Base-by-base conservation (phyloP, 2,888 invertebrate species). In the Euphydryas editha region DNA sequence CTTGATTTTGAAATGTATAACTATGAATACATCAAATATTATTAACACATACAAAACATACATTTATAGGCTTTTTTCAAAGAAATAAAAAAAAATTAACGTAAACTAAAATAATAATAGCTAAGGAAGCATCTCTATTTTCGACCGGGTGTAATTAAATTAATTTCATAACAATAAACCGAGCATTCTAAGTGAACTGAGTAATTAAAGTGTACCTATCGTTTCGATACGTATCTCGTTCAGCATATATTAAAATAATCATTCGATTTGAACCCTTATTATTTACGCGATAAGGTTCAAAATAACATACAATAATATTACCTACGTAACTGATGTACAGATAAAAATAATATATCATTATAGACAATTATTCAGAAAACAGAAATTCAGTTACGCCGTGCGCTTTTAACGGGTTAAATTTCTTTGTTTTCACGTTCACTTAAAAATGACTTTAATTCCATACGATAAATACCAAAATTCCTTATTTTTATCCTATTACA, bases 261-360 rank as follows among this genome's bases (percentile, higher is more conserved):
- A 17, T 3, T 11, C 13, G 30, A 17, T 11, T 24, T 51, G 17
- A 7, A 15, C 6, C 5, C 54, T 17, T 54, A 36, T 36, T 36
- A 1, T 30, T 4, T 17, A 30, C 1, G 4, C 2, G 6, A 36
- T 54, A 36, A 36, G 36, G 17, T n/a, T 11, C 10, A 36, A 54
- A 54, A 20, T 24, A 7, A 1, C 13, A 8, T 13, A 18, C 8
- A 46, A 20, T 44, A 24, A 58, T 20, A 18, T 36, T 8, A 59
- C 47, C 36, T 62, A 68, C 66, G 42, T 58, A 70, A 58, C 46
- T 70, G 78, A 80, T 81, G 75, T 72, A 71, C 64, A 78, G 81
- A 81, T 81, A 81, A 79, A 74, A 73, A 72, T 76, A 76, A 79
- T 77, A 75, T 77, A 80, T 78, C 77, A 80, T 82, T 81, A 78